Base-by-base conservation (phyloP, 2,888 invertebrate species). In the Himalopsyche japonica region DNA sequence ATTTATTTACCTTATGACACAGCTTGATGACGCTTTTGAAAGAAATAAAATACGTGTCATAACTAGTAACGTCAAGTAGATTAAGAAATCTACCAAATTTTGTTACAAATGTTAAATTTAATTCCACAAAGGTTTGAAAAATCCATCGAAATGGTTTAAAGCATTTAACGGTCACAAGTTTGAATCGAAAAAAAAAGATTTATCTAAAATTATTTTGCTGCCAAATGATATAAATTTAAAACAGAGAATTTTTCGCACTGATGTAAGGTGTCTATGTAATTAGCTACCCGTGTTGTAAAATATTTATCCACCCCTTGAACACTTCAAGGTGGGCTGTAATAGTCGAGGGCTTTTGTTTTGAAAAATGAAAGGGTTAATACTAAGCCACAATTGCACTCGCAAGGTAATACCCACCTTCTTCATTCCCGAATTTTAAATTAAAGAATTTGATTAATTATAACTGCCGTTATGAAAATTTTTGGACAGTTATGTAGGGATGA, bases 361-460 rank as follows among this genome's bases (percentile, higher is more conserved):
- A 83, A 81, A 84, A 86, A 76, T 78, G 85, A 86, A 85, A 80
- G 86, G 86, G 85, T 86, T 85, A 86, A 43, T 37, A 70, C 37
- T 78, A 84, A 82, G 86, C 84, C 85, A 80, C 86, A 86, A 84
- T 86, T 79, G 86, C 82, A 85, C 80, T 85, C n/a, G 49, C 76
- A 30, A 43, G 79, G 15, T 30, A 30, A 57, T 57, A 57, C 12
- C 30, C 15, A 30, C 24, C 24, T 70, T 30, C 27, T 70, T 76
- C 82, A 82, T 32, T 79, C 82, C 78, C 77, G 79, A 84, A 85
- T 84, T 82, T 80, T 82, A 86, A 84, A 85, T 84, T 82, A 78
- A 86, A 86, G 87, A 87, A 87, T 87, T 86, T 83, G 86, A 87
- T 86, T 87, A 87, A 87, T 87, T 87, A 84, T 83, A 80, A 77